These are phyloP conservation scores for Leucoptera coffeella DNA, from an alignment of 2,888 invertebrate species.

Conservation along the genomic window DNA sequence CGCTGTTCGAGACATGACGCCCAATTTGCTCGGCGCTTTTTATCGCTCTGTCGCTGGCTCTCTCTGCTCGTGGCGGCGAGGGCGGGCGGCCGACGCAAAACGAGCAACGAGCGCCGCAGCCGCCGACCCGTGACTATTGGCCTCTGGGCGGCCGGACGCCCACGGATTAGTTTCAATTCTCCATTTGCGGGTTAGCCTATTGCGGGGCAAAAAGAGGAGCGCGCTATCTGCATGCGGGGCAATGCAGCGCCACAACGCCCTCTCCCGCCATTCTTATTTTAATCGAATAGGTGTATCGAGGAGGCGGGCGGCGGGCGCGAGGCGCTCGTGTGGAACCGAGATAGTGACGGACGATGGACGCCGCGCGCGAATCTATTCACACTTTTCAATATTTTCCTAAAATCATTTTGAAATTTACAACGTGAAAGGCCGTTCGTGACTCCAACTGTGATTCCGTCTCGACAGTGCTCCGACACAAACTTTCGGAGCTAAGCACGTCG, in stretches of 20 bases:
- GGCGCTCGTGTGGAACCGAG: constrained; percentile 41
- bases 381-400: constrained; percentile 21
- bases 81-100: constrained; percentile 25
- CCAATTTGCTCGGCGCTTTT: constrained; percentile 47
- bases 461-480: too few species aligned
- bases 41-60: constrained; percentile 29
- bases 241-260: constrained; percentile 23
- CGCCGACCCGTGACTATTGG: background rate
- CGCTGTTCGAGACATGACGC: constrained; percentile 48
- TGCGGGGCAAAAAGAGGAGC: background rate
- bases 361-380: constrained; percentile 27
- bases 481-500: too few species aligned
- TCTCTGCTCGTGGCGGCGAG: constrained; percentile 27
- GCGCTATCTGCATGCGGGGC: background rate
- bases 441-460: too few species aligned
- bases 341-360: constrained; percentile 42
- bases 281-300: constrained; percentile 38
- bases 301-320: constrained; percentile 18
- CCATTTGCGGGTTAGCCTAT: background rate
- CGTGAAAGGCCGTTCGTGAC: constrained; percentile 6
- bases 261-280: constrained; percentile 44
- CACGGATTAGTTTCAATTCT: background rate
- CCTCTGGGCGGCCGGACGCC: background rate
- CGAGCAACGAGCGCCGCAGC: constrained; percentile 29
- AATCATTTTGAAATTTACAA: background rate